A percentile compares a stretch with the other conserved stretches of the same genome.
These are phyloP conservation scores for Pachyseris speciosa DNA, from an alignment of 64 coral and sea anemone genomes.

Conservation along the genomic window DNA sequence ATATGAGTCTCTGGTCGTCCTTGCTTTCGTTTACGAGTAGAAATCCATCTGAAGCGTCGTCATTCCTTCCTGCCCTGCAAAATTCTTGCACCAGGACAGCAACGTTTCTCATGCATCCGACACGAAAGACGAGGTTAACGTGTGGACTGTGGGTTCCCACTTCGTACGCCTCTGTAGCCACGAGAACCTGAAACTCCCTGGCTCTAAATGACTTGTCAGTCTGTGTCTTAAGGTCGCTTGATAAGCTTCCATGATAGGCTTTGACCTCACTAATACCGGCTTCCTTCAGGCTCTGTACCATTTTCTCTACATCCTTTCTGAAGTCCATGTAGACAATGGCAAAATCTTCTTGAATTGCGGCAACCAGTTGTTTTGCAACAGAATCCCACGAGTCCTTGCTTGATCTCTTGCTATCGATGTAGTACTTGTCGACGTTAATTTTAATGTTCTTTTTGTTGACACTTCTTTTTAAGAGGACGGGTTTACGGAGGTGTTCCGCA, in stretches of 20 bases:
- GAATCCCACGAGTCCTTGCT: constrained; percentile 24
- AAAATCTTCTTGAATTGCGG: constrained; percentile 36
- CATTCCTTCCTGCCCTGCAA: constrained; percentile 64
- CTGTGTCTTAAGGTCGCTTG: constrained; percentile 3
- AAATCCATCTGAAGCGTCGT: constrained; percentile 37
- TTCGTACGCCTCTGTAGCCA: constrained; percentile 77
- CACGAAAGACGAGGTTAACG: constrained; percentile 44
- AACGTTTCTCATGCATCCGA: constrained; percentile 66
- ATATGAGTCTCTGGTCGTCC: constrained; percentile 55
- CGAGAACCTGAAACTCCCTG: constrained; percentile 63
- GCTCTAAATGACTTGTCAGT: constrained; percentile 13
- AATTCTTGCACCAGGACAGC: constrained; percentile 75
- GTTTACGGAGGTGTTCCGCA: background rate
- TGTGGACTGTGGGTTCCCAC: constrained; percentile 66
- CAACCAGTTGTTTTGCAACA: background rate
- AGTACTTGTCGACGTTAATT: constrained; percentile 14
- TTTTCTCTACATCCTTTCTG: constrained; percentile 47
- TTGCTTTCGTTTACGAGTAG: constrained; percentile 28
- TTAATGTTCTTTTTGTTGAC: constrained; percentile 44
- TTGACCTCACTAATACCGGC: background rate
- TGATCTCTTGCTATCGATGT: background rate
- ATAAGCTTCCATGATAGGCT: constrained; percentile 24
- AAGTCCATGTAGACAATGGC: constrained; percentile 88
- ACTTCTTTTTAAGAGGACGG: background rate
- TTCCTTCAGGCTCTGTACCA: constrained; percentile 1